These are phyloP conservation scores for Porites cylindrica DNA, from an alignment of 92 coral and sea anemone genomes.

Conservation along the genomic window DNA sequence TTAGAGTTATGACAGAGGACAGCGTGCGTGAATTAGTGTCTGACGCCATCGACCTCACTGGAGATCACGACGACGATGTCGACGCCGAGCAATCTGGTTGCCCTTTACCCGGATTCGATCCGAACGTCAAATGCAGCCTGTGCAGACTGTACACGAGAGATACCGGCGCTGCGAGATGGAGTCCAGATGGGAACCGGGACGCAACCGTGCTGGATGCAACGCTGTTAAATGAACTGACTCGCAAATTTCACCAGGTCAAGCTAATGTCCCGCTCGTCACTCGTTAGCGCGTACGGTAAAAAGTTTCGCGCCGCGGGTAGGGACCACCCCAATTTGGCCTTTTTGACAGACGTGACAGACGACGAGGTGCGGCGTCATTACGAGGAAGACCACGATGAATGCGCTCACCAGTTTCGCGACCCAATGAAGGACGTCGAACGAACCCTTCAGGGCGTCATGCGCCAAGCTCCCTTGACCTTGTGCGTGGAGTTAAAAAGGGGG, in stretches of 20 bases:
- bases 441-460: constrained; percentile 1
- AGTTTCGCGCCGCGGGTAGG: constrained; percentile 7
- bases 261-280: neutral
- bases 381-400: constrained; percentile 33
- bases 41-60: neutral
- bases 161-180: neutral
- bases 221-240: neutral
- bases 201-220: neutral
- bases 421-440: neutral
- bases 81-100: too few species aligned
- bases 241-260: constrained; percentile 3
- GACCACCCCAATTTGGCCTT: neutral
- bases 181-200: neutral
- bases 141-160: neutral
- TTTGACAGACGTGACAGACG: neutral
- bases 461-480: neutral
- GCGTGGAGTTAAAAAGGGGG: neutral
- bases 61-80: too few species aligned
- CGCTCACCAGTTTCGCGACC: constrained; percentile 7
- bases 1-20: neutral
- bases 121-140: neutral
- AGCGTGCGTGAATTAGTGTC: neutral
- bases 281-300: neutral
- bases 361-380: constrained; percentile 4
- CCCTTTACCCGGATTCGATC: constrained; percentile 13